Base-by-base conservation (phyloP, 2,113 vertebrate genomes). In the Lepus europaeus region DNA sequence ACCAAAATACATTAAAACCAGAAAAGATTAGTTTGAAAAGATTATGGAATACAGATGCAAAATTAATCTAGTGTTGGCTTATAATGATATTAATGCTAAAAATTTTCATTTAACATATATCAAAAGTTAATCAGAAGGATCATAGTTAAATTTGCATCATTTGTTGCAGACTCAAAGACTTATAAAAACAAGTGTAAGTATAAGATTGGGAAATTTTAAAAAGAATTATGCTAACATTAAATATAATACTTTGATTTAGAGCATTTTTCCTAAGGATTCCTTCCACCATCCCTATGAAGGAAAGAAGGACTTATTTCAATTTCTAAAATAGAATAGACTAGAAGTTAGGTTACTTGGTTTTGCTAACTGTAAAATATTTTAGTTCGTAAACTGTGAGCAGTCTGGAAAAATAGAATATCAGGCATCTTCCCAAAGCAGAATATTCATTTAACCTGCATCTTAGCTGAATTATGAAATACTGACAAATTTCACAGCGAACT, bases 301-400 rank as follows among this genome's bases (percentile, higher is more conserved):
- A 80, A 93, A 45, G 17, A 86, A 3, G 9, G 20, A 69, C 20
- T 86, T 70, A 76, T 36, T 96, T 85, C 63, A 94, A 51, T 5
- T 89, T 88, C 79, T 87, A 64, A 88, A 80, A 51, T 19, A 84
- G 23, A 51, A 72, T 23, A 92, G 17, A 70, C 45, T 45, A 45
- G n/a, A 83, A 68, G 8, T 91, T 68, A 86, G 9, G 3, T 19
- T n/a, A 31, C 36, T 70, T 91, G 64, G n/a, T 70, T 95, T 95
- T 27, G 69, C 29, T 39, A 76, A 64, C 20, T 93, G 4, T 83
- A 69, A 83, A 91, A 23, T 33, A 68, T 39, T 63, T 63, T 72
- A 74, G 63, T 82, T 56, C 51, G 33, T 22, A 89, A 89, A 74
- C 61, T 68, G 2, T 33, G 27, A 74, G 39, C 6, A 72, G 66